Evolutionary conservation across 1,140 invertebrate genomes (phyloP).

Genomic region (Antheraea mylitta): DNA sequence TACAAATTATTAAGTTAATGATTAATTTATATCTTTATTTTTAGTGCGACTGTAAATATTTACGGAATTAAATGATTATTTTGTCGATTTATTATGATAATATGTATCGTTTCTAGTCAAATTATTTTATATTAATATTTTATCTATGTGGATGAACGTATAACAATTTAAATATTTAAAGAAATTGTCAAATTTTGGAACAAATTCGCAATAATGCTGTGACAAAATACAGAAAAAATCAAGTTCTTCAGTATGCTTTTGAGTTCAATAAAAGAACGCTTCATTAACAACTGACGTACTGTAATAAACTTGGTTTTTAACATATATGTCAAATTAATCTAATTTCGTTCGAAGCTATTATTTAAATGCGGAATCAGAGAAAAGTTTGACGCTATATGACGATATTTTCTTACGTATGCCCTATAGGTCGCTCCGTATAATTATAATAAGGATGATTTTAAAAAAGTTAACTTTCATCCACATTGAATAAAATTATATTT

Average conservation of each 20-base stretch:
- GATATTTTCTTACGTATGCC: not conserved
- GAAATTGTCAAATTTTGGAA: not conserved
- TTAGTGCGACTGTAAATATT: constrained; percentile 66
- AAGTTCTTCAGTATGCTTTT: not conserved
- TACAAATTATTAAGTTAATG: constrained; percentile 15
- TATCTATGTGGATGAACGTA: constrained; percentile 51
- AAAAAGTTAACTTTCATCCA: constrained; percentile 21
- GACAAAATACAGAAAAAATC: not conserved
- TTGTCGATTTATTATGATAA: constrained; percentile 50
- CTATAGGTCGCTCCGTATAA: too few relatives aligned
- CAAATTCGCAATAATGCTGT: too few relatives aligned
- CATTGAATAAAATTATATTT: constrained; percentile 40
- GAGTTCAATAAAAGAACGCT: not conserved
- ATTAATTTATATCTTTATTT: constrained; percentile 24
- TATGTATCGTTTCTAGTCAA: constrained; percentile 74
- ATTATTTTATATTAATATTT: constrained; percentile 64
- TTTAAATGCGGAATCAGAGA: not conserved
- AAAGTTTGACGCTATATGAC: not conserved
- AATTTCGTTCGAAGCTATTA: not conserved
- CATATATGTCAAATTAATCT: not conserved
- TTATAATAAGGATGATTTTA: too few relatives aligned
- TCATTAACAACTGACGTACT: too few relatives aligned
- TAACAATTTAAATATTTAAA: too few relatives aligned
- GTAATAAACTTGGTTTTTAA: too few relatives aligned
- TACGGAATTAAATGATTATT: constrained; percentile 44